Conservation (phyloP, 2,888 invertebrate species). For the Chalcosyrphus nemorum region DNA sequence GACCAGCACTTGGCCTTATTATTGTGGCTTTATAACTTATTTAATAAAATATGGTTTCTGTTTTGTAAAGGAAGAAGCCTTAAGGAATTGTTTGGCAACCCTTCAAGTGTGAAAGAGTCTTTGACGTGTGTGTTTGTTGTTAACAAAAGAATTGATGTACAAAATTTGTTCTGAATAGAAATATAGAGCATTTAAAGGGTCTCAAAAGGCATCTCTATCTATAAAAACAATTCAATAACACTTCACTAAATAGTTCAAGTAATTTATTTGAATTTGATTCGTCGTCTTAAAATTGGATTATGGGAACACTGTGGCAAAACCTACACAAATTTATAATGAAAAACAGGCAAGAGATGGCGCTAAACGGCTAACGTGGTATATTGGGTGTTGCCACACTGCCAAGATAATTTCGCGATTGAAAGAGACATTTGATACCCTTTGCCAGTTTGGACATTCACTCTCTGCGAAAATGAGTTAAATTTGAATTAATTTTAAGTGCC, state of each 20-base stretch:
- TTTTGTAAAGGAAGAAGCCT: neutral
- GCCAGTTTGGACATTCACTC: no score
- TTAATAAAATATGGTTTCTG: neutral
- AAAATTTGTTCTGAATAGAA: neutral
- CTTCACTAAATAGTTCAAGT: neutral
- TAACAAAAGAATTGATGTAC: neutral
- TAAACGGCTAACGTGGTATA: no score
- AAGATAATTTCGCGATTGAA: no score
- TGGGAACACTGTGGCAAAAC: no score
- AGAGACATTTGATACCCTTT: no score
- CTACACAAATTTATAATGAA: no score
- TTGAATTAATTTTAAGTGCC: no score
- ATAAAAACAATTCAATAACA: neutral
- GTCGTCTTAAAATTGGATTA: no score
- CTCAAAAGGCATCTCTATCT: neutral
- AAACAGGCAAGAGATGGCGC: no score
- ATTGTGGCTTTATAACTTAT: neutral
- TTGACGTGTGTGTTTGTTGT: neutral
- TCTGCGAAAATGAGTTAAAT: no score
- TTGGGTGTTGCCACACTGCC: no score
- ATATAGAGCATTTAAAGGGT: neutral
- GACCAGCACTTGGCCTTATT: conserved; percentile 1
- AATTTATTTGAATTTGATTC: no score
- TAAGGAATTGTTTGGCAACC: neutral
- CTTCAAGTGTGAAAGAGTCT: neutral